Conservation (phyloP, 2,888 invertebrate genomes). For the Cremastinae sp. region DNA sequence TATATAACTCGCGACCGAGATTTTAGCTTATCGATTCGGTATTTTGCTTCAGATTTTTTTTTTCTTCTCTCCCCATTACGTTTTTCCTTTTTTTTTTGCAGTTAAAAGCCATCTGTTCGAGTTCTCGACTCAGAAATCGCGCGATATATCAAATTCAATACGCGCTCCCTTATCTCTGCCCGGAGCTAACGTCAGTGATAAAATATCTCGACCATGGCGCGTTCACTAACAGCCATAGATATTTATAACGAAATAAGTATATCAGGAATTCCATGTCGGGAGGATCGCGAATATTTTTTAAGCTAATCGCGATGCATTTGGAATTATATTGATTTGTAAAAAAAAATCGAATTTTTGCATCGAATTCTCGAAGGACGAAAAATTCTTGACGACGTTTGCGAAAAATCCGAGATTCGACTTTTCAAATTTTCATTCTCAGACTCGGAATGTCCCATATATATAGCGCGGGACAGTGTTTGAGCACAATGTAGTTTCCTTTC, state of each 20-base stretch:
- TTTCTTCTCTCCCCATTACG: background rate
- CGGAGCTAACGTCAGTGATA: slow-evolving; percentile 47
- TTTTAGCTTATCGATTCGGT: background rate
- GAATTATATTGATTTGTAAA: too few relatives aligned
- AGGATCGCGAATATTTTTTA: background rate
- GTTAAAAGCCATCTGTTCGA: slow-evolving; percentile 9
- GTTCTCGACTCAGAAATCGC: background rate
- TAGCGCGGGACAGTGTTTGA: slow-evolving; percentile 20
- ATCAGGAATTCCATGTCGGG: background rate
- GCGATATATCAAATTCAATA: slow-evolving; percentile 19
- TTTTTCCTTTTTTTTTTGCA: too few relatives aligned
- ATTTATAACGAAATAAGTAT: slow-evolving; percentile 23
- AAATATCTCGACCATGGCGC: slow-evolving; percentile 46
- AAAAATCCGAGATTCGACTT: background rate
- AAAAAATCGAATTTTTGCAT: too few relatives aligned
- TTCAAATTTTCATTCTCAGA: background rate
- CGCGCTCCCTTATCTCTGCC: slow-evolving; percentile 36
- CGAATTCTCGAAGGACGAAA: background rate
- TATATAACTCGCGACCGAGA: too few relatives aligned
- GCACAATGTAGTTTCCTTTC: slow-evolving; percentile 22
- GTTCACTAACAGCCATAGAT: slow-evolving; percentile 5
- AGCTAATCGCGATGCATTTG: background rate
- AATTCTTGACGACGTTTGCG: background rate
- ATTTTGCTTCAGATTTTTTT: slow-evolving; percentile 13
- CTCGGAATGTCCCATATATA: slow-evolving; percentile 11